Percentiles rank a stretch among this genome's conserved stretches.
These are phyloP conservation scores for Entomobrya multifasciata DNA, from an alignment of 2,888 invertebrate species.

Conservation along the genomic window DNA sequence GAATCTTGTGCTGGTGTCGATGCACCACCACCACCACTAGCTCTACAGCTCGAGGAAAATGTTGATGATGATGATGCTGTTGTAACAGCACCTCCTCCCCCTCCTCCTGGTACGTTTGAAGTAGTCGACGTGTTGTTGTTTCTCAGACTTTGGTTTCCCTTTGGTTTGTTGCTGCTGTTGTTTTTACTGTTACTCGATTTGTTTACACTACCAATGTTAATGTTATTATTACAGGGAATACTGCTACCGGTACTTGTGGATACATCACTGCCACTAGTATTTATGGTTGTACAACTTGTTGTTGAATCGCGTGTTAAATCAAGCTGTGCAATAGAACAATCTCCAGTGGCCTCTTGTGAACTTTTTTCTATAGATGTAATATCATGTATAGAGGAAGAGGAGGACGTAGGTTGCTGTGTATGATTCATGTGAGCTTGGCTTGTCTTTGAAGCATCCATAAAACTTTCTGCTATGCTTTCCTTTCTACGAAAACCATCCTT, in stretches of 20 bases:
- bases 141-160: conserved; percentile 57
- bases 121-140: conserved; percentile 38
- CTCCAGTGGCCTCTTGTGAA: neutral
- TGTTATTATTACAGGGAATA: neutral
- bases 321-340: conserved; percentile 13
- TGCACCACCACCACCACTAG: neutral
- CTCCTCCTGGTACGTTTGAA: conserved; percentile 11
- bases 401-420: neutral
- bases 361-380: neutral
- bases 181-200: conserved; percentile 14
- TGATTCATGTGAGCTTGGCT: neutral
- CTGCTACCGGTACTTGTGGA: conserved; percentile 9
- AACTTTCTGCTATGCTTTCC: neutral
- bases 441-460: neutral
- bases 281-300: conserved; percentile 25
- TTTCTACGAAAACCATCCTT: neutral
- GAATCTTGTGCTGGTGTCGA: neutral
- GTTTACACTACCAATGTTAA: conserved; percentile 28
- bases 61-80: neutral
- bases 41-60: neutral
- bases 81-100: neutral
- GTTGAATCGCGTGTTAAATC: conserved; percentile 41
- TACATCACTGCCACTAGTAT: conserved; percentile 15
- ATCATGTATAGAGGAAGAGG: neutral
- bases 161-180: conserved; percentile 20